Conservation (phyloP, 2,113 vertebrate genomes). For the Oceanodroma tethys region DNA sequence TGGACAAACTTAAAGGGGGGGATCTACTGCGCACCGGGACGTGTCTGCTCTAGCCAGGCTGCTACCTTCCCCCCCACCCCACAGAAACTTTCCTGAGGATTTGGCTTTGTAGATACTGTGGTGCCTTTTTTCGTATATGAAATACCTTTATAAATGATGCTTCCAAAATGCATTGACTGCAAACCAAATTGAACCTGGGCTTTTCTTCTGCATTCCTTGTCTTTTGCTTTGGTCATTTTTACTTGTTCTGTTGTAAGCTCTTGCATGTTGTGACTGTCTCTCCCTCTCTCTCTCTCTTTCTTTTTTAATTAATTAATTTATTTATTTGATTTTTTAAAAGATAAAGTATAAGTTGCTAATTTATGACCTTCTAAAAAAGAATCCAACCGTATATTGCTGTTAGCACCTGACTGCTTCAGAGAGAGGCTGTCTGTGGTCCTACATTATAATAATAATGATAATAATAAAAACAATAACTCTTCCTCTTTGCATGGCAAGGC, state of each 20-base stretch:
- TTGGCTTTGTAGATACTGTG: slow-evolving; percentile 51
- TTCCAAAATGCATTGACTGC: slow-evolving; percentile 55
- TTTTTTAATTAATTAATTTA: slow-evolving; percentile 40
- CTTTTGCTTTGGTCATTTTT: slow-evolving; percentile 46
- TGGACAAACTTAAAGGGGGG: neutral
- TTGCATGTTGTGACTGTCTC: neutral
- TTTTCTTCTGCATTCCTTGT: slow-evolving; percentile 28
- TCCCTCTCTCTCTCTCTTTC: neutral
- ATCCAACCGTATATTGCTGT: slow-evolving; percentile 12
- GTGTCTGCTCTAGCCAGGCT: neutral
- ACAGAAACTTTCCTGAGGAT: slow-evolving; percentile 45
- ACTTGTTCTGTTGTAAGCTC: slow-evolving; percentile 1
- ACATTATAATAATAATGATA: neutral
- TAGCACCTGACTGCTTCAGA: slow-evolving; percentile 28
- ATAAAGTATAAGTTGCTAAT: slow-evolving; percentile 37
- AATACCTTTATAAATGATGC: slow-evolving; percentile 38
- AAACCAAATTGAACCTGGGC: slow-evolving; percentile 49
- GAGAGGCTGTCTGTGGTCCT: slow-evolving; percentile 15
- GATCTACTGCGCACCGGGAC: neutral
- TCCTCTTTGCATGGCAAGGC: slow-evolving; percentile 53
- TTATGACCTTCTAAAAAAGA: slow-evolving; percentile 31
- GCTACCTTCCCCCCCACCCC: neutral
- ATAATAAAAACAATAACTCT: slow-evolving; percentile 2
- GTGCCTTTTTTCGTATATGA: slow-evolving; percentile 63
- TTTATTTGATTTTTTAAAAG: slow-evolving; percentile 36